These are phyloP conservation scores for Drosophila pallidifrons DNA, from an alignment of 1,140 invertebrate genomes.

Conservation along the genomic window DNA sequence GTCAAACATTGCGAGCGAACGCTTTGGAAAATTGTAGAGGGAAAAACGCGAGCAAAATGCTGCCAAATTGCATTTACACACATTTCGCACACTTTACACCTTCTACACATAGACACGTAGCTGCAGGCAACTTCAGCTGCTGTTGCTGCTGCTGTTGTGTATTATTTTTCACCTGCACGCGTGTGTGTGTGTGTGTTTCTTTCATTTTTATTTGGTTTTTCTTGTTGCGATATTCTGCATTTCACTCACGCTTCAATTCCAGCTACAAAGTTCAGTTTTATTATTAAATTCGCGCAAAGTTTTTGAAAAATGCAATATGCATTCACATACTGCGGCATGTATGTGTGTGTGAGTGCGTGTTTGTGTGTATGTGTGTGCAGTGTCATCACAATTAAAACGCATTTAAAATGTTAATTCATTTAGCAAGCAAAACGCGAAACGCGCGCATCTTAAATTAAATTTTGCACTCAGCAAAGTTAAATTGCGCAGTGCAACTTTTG, in stretches of 20 bases:
- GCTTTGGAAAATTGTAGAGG: neutral
- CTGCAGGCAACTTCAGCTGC: constrained; percentile 1
- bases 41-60: constrained; percentile 18
- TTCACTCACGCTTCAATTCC: constrained; percentile 20
- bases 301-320: neutral
- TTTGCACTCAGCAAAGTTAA: constrained; percentile 47
- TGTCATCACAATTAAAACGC: constrained; percentile 46
- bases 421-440: constrained; percentile 13
- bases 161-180: constrained; percentile 14
- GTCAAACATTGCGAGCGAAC: constrained; percentile 22
- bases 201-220: constrained; percentile 28
- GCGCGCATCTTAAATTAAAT: constrained; percentile 43
- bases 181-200: constrained; percentile 11
- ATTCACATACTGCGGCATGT: neutral
- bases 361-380: neutral
- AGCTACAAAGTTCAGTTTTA: constrained; percentile 10
- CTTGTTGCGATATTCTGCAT: neutral
- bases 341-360: neutral
- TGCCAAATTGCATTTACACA: constrained; percentile 74
- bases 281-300: constrained; percentile 25
- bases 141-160: constrained; percentile 8
- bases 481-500: constrained; percentile 41
- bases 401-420: constrained; percentile 54
- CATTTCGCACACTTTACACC: constrained; percentile 64
- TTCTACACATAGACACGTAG: constrained; percentile 17